Base-by-base conservation (phyloP, 2,113 vertebrate genomes). In the Colius striatus region DNA sequence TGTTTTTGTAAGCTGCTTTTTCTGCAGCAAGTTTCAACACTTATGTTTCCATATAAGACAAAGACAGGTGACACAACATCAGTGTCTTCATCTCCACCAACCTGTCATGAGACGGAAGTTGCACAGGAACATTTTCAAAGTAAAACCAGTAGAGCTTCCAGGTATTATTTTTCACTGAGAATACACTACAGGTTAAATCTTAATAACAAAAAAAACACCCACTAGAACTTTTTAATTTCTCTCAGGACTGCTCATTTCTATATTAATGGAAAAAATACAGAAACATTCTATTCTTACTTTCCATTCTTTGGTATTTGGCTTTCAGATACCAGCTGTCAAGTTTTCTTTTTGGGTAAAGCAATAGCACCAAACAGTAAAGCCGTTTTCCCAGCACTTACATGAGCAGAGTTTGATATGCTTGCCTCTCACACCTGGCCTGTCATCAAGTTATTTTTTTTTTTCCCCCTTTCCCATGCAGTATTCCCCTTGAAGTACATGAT, bases 1-100 rank as follows among this genome's bases (percentile, higher is more conserved):
- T 34, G 16, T 6, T 77, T 73, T 47, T 27, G 7, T 12, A 51
- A 55, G 22, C 14, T 58, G 14, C 6, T 82, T 82, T 61, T 73
- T 72, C 48, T 72, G 34, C 32, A 78, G 26, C 14, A 54, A 66
- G 36, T 51, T 84, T 58, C 34, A 53, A 22, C 6, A 29, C 5
- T 34, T 2, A 1, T 0, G 1, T 41, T 90, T 68, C 27, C 0
- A 0, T 14, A 54, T 1, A 4, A 19, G 11, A 43, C 4, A 26
- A 10, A 62, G 12, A 61, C 2, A 34, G 4, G 1, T 16, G 34
- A 34, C 1, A 48, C 21, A 89, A 62, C 4, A 67, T 43, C 2
- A 38, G 27, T 13, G 78, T 16, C 14, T 55, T 51, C 34, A 27
- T 76, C 12, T 23, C 8, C 4, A 0, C 55, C 32, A 30, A 25